Base-by-base conservation (phyloP, 2,113 vertebrate genomes). In the Coryphaenoides rupestris region DNA sequence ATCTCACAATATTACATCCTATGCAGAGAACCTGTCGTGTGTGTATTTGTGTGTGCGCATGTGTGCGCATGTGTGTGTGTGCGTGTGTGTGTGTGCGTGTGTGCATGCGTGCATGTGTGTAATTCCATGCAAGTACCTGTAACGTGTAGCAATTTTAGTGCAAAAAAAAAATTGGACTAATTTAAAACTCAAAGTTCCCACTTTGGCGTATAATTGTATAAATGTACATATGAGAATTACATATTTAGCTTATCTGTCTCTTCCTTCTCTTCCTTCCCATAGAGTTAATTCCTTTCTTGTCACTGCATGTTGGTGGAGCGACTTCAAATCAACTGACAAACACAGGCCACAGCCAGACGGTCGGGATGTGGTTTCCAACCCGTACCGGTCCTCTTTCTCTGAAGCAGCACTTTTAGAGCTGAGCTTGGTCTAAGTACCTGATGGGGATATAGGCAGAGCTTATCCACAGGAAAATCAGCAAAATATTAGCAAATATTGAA, bases 201-300 rank as follows among this genome's bases (percentile, higher is more conserved):
- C 33, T 40, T 40, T 40, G 33, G 33, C 21, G 52, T 19, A 19
- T 63, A 28, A 67, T 68, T 58, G 16, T 40, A 33, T 45, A 57
- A 55, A 58, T 10, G 21, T 19, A 3, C 73, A 54, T 73, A 65
- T 65, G 40, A 13, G 15, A 19, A 66, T 77, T 40, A 61, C 46
- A 60, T 40, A 12, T 76, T 73, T 73, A 74, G 68, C 77, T 80
- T 78, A 78, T 69, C 62, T 75, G 72, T 54, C 65, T 80, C 58
- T 58, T 58, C 68, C 72, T 84, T 76, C 78, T 74, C 83, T 70
- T 56, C 26, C 79, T 77, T 68, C 65, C 72, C 15, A 33, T 74
- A 62, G 72, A 84, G 76, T 81, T 84, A 85, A 86, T 88, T 87
- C 80, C 81, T 82, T 81, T 84, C 89, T 71, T 89, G 89, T 87